Percentiles rank a stretch among this genome's conserved stretches.
These are phyloP conservation scores for Ivindomyrus marchei DNA, from an alignment of 2,113 vertebrate genomes.

Conservation along the genomic window DNA sequence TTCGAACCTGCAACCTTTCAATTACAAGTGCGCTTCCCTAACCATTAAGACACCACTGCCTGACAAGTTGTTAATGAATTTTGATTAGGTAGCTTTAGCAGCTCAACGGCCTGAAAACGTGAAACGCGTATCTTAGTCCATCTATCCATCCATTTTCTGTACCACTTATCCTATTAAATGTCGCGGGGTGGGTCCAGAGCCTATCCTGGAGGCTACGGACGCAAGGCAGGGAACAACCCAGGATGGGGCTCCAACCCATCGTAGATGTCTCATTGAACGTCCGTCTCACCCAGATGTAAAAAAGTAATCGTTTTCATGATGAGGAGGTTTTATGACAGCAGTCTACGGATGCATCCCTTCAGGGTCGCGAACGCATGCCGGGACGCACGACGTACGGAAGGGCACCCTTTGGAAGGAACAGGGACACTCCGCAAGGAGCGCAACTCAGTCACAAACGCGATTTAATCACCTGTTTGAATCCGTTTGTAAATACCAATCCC, in stretches of 20 bases:
- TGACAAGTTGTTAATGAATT: not conserved
- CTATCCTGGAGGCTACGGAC: not conserved
- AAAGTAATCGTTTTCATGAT: not conserved
- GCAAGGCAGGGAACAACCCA: not conserved
- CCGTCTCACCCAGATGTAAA: not conserved
- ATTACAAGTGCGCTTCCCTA: no score
- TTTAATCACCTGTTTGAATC: not conserved
- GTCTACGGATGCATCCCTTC: not conserved
- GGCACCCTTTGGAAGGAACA: not conserved
- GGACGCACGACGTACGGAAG: not conserved
- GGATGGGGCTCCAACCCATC: not conserved
- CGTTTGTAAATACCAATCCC: not conserved
- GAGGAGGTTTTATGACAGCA: not conserved
- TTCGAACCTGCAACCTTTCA: no score
- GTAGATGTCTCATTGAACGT: not conserved
- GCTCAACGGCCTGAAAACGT: not conserved
- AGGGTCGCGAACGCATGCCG: not conserved
- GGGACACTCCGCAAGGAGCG: not conserved
- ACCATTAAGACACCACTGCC: no score
- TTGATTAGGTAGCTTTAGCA: not conserved
- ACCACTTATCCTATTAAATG: not conserved
- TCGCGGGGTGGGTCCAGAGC: not conserved
- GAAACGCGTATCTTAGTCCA: not conserved
- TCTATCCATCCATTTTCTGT: not conserved
- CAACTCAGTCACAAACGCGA: not conserved